These are phyloP conservation scores for Thysanoteuthis rhombus DNA, from an alignment of 2,888 invertebrate genomes.

Conservation along the genomic window DNA sequence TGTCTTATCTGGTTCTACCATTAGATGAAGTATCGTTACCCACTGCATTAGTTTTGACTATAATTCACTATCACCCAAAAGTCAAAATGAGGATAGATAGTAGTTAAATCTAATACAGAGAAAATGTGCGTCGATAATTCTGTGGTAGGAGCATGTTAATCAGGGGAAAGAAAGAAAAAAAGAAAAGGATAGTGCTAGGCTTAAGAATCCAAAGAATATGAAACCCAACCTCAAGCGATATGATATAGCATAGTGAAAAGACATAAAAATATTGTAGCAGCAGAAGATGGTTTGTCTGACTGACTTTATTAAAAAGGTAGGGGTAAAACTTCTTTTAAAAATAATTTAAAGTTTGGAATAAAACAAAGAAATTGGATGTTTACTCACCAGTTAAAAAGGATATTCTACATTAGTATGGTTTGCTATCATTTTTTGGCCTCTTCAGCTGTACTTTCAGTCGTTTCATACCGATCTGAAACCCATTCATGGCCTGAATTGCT, in stretches of 20 bases:
- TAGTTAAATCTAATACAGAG: no score
- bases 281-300: conserved; percentile 27
- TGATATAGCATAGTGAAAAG: not conserved
- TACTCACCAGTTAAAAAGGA: conserved; percentile 31
- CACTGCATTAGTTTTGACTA: no score
- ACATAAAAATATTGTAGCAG: conserved; percentile 18
- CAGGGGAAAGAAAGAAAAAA: not conserved
- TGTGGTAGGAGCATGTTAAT: not conserved
- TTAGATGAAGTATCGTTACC: no score
- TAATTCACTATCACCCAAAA: no score
- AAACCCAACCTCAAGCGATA: not conserved
- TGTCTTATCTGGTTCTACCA: no score
- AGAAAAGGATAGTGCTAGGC: not conserved
- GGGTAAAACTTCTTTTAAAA: not conserved
- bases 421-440: conserved; percentile 96
- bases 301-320: not conserved
- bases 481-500: conserved; percentile 99
- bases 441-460: conserved; percentile 99
- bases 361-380: not conserved
- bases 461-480: conserved; percentile 99
- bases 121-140: no score
- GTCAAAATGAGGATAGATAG: no score
- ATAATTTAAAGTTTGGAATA: not conserved
- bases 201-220: not conserved
- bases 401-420: conserved; percentile 83